phyloP scores from a whole-genome alignment of 2,113 vertebrate genomes.

The Hyaena hyaena region DNA sequence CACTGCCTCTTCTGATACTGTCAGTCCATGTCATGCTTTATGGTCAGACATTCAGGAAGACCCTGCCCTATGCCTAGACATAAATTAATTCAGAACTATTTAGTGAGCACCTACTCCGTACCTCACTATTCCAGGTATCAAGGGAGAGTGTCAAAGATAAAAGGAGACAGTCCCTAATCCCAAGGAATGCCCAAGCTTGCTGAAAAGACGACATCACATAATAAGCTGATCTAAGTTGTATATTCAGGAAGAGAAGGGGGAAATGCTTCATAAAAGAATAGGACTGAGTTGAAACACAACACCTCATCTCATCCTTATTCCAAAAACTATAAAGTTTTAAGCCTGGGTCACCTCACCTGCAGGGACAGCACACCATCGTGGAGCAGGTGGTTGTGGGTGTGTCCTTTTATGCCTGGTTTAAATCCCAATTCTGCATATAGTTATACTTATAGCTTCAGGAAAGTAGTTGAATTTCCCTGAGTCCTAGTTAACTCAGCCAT shows the following conservation, averaged over 20 bases:
- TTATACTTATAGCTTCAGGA: not conserved
- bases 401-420: too few relatives aligned
- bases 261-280: not conserved
- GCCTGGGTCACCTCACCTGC: too few relatives aligned
- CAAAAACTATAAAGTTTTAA: not conserved
- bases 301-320: not conserved
- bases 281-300: not conserved
- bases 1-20: too few relatives aligned
- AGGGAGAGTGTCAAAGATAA: not conserved
- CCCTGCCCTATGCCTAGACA: not conserved
- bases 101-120: not conserved
- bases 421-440: not conserved
- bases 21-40: not conserved
- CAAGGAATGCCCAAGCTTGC: not conserved
- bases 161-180: not conserved
- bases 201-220: not conserved
- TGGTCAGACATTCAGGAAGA: not conserved
- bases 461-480: not conserved
- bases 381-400: not conserved
- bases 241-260: not conserved
- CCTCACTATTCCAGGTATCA: not conserved
- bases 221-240: not conserved
- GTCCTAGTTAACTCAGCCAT: not conserved
- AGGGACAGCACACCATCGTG: fast-evolving
- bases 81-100: not conserved